Conservation (phyloP, 2,888 invertebrate species). For the Drosophila melanosoma region DNA sequence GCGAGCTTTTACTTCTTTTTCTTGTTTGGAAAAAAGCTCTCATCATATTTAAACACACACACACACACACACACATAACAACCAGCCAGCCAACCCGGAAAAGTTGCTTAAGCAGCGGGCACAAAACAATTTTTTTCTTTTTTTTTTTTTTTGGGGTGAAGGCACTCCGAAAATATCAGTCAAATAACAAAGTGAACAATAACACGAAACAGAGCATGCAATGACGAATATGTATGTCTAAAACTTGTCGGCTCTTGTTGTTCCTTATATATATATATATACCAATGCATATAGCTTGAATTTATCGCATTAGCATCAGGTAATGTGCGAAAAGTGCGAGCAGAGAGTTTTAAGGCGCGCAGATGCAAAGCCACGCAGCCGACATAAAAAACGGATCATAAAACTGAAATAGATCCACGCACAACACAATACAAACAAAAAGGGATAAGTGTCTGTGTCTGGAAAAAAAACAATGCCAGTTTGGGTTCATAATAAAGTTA, state of each 20-base stretch:
- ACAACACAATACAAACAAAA: constrained; percentile 22
- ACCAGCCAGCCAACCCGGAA: constrained; percentile 54
- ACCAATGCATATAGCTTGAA: constrained; percentile 36
- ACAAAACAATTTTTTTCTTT: constrained; percentile 15
- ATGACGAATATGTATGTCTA: constrained; percentile 67
- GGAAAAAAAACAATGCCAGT: constrained; percentile 5
- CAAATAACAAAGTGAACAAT: constrained; percentile 72
- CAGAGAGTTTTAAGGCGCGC: constrained; percentile 36
- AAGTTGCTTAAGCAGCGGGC: constrained; percentile 57
- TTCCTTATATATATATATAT: constrained; percentile 14
- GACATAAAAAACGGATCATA: not conserved
- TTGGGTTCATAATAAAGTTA: constrained; percentile 1
- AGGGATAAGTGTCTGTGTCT: constrained; percentile 33
- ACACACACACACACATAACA: not conserved
- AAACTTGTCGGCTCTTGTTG: constrained; percentile 71
- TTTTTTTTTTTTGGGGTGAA: constrained; percentile 62
- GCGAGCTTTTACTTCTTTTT: constrained; percentile 63
- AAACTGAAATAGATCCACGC: constrained; percentile 20
- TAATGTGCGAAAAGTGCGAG: constrained; percentile 51
- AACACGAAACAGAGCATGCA: constrained; percentile 59
- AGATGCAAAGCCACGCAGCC: constrained; percentile 50
- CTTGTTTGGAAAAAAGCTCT: constrained; percentile 59
- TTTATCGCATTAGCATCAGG: constrained; percentile 73
- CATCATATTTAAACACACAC: constrained; percentile 24
- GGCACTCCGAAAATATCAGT: constrained; percentile 77